These are phyloP conservation scores for Geococcyx californianus DNA, from an alignment of 2,113 vertebrate genomes.

Conservation along the genomic window DNA sequence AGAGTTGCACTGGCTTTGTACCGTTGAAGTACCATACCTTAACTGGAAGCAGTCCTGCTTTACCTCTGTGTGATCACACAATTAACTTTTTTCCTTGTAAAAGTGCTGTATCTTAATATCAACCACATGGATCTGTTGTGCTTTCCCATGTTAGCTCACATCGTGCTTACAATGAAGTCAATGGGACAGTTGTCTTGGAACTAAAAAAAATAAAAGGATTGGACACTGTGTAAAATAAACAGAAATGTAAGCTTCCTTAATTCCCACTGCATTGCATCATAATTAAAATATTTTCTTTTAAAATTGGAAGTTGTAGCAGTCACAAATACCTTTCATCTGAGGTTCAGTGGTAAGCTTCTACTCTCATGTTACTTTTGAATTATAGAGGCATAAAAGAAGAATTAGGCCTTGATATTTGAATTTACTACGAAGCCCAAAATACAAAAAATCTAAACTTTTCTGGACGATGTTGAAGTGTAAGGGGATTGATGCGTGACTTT, in stretches of 20 bases:
- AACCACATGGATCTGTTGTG: neutral
- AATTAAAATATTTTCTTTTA: conserved; percentile 57
- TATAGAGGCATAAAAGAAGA: neutral
- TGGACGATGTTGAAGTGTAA: neutral
- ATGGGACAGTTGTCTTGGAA: neutral
- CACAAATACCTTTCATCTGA: conserved; percentile 11
- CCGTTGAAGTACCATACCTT: neutral
- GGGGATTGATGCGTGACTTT: neutral
- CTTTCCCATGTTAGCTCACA: neutral
- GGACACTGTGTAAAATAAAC: neutral
- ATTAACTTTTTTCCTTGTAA: neutral
- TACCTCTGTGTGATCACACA: neutral
- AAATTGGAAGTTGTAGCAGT: conserved; percentile 15
- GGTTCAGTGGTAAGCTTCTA: neutral
- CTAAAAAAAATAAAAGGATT: neutral
- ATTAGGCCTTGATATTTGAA: neutral
- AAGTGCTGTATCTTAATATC: neutral
- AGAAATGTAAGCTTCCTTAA: conserved; percentile 5
- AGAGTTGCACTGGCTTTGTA: neutral
- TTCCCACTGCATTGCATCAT: conserved; percentile 12
- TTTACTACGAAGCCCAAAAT: neutral
- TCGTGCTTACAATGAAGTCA: neutral
- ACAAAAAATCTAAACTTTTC: neutral
- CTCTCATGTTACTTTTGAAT: conserved; percentile 15
- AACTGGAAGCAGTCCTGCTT: neutral